Percentiles rank a stretch among this genome's conserved stretches.
These are phyloP conservation scores for Metellina segmentata DNA, from an alignment of 2,888 invertebrate species.

Conservation along the genomic window DNA sequence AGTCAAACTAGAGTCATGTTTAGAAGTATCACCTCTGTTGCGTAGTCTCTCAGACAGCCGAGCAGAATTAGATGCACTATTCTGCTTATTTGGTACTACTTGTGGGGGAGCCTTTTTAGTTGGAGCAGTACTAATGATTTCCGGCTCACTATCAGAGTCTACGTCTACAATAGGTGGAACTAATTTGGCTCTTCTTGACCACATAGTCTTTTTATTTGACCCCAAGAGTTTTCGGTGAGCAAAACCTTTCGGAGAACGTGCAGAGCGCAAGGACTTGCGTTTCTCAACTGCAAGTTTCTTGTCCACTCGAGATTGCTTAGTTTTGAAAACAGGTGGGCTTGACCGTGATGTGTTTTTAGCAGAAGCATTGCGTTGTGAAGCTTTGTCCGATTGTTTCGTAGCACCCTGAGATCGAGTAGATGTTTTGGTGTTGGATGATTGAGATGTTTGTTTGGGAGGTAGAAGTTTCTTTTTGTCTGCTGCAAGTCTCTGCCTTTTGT, in stretches of 20 bases:
- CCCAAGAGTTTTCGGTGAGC: slow-evolving; percentile 8
- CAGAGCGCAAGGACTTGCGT: slow-evolving; percentile 73
- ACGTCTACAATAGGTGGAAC: slow-evolving; percentile 77
- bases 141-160: slow-evolving; percentile 76
- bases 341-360: slow-evolving; percentile 11
- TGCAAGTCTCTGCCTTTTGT: slow-evolving; percentile 85
- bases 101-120: slow-evolving; percentile 25
- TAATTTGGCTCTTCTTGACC: slow-evolving; percentile 72
- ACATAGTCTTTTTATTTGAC: slow-evolving; percentile 58
- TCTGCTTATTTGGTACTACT: slow-evolving; percentile 3
- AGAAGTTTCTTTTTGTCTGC: slow-evolving; percentile 81
- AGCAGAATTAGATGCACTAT: not conserved
- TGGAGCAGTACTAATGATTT: slow-evolving; percentile 40
- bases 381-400: slow-evolving; percentile 7
- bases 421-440: slow-evolving; percentile 8
- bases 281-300: slow-evolving; percentile 73
- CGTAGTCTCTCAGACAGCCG: slow-evolving; percentile 27
- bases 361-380: not conserved
- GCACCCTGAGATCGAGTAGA: slow-evolving; percentile 36
- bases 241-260: slow-evolving; percentile 37
- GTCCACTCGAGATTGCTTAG: slow-evolving; percentile 13
- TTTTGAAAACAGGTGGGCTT: slow-evolving; percentile 14
- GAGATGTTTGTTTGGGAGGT: slow-evolving; percentile 3
- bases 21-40: not conserved
- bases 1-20: slow-evolving; percentile 24